A percentile compares a stretch with the other conserved stretches of the same genome.
Evolutionary conservation across 1,140 invertebrate species (phyloP).

Genomic region (Solenopsis fugax): DNA sequence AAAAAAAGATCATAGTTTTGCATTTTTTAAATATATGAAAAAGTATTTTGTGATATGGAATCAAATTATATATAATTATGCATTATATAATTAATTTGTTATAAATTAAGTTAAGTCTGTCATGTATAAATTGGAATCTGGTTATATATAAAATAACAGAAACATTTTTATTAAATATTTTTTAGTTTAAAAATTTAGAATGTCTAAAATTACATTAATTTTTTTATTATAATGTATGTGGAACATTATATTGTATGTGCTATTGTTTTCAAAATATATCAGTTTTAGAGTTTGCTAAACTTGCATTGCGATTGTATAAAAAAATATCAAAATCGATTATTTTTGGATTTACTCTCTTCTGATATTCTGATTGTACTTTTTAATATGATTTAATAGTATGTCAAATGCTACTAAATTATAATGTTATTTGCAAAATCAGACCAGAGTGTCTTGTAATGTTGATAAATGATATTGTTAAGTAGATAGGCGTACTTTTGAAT

Average conservation of each 20-base stretch:
- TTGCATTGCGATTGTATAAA: background rate
- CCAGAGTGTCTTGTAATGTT: background rate
- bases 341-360: conserved; percentile 29
- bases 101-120: too few species aligned
- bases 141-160: background rate
- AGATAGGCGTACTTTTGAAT: background rate
- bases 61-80: background rate
- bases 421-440: conserved; percentile 30
- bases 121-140: background rate
- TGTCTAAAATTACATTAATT: background rate
- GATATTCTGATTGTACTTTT: background rate
- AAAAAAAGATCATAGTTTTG: background rate
- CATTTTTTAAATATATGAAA: background rate
- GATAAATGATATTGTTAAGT: conserved; percentile 13
- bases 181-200: background rate
- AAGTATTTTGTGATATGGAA: background rate
- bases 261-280: background rate
- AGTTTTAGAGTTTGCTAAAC: background rate
- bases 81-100: background rate
- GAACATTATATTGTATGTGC: background rate
- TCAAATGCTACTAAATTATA: background rate
- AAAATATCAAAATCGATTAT: background rate
- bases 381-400: background rate
- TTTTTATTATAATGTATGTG: background rate
- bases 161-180: background rate